Conservation (phyloP, 2,113 vertebrate species). For the Dendrocopos noguchii region DNA sequence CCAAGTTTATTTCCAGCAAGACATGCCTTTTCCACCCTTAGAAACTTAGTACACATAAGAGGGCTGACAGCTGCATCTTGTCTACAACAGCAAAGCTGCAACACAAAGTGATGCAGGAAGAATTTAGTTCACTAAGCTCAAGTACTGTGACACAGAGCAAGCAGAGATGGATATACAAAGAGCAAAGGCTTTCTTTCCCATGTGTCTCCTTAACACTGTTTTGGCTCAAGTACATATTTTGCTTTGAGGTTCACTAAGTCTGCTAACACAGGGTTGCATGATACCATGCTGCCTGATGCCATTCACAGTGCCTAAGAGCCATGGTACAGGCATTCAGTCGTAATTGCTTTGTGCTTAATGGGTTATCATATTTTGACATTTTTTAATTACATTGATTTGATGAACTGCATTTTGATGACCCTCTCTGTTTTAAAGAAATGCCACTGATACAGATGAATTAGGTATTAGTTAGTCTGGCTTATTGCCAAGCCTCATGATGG, state of each 20-base stretch:
- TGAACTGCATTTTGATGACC: not conserved
- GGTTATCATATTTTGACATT: not conserved
- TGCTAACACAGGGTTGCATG: rapidly evolving
- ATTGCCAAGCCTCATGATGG: not conserved
- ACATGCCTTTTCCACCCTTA: not conserved
- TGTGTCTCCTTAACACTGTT: rapidly evolving
- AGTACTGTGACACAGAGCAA: not conserved
- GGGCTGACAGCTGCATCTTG: not conserved
- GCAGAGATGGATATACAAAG: not conserved
- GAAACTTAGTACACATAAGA: not conserved
- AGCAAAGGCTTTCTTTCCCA: not conserved
- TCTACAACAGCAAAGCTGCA: not conserved
- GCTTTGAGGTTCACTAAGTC: not conserved
- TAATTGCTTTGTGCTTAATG: not conserved
- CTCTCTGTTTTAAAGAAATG: not conserved
- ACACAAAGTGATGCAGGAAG: not conserved
- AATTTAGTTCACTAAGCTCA: not conserved
- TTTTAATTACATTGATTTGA: not conserved
- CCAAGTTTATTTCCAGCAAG: not conserved
- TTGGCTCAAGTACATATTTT: not conserved
- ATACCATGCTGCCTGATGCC: rapidly evolving
- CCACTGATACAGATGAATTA: not conserved
- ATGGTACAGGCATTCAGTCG: not conserved
- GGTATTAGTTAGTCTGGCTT: not conserved
- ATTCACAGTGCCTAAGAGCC: not conserved